Base-by-base conservation (phyloP, 2,797 vertebrate genomes). In the Bucorvus abyssinicus region DNA sequence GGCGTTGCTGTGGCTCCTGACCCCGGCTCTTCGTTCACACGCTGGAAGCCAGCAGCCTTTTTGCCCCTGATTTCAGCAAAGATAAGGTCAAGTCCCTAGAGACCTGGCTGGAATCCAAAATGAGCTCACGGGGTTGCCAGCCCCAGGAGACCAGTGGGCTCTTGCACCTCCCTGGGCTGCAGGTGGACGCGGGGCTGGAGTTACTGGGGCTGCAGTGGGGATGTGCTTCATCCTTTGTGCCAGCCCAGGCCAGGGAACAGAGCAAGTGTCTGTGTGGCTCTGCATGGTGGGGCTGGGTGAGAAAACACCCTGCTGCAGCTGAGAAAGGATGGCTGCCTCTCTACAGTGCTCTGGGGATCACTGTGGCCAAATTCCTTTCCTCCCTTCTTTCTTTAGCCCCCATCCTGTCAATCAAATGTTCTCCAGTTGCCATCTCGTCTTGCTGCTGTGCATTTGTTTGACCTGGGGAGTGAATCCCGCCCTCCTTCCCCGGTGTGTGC, bases 151-250 rank as follows among this genome's bases (percentile, higher is more conserved):
- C 60, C 7, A 13, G 44, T 29, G n/a, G 47, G 24, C 52, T 60
- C 57, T 40, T 18, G 21, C 21, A 15, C 44, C 52, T 30, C 26
- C 47, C 36, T 24, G 27, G 40, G 42, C n/a, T 2, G 10, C 21
- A 4, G 1, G 36, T 3, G 32, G 36, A 9, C 3, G 2, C 0
- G 1, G 78, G 83, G 30, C 34, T 42, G 64, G 21, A 13, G n/a
- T 42, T 50, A 4, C 60, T 10, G 53, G n/a, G 59, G 27, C 45
- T 12, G 26, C 0, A 1, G 12, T n/a, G 50, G 30, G 14, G 29
- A 38, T 8, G 6, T 36, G n/a, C 36, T 47, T 21, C 14, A 22
- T 52, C 29, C 42, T 18, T 1, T 24, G 42, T 7, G 4, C 29
- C 49, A 47, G n/a, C 52, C 32, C 3, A 2, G 20, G 34, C 23